Base-by-base conservation (phyloP, 2,113 vertebrate species). In the Macrotis lagotis region DNA sequence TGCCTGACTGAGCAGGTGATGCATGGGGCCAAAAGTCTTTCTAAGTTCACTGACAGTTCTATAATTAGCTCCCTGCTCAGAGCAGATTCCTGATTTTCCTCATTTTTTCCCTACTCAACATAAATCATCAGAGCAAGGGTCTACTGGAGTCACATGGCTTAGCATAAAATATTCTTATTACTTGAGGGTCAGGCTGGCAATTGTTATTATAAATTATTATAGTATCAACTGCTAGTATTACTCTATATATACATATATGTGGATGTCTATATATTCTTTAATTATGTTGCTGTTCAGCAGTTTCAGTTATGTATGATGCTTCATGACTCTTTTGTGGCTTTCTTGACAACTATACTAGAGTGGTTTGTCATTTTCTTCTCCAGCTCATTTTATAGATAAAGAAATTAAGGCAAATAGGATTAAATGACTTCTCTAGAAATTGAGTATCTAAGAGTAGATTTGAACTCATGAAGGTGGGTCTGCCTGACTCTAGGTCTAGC, bases 41-140 rank as follows among this genome's bases (percentile, higher is more conserved):
- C 94, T 94, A 83, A 0, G 95, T 93, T 93, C 89, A 0, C 91
- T 51, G 91, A 96, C 83, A 94, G 90, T 0, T 96, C 97, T 50
- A n/a, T 98, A 97, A 97, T 97, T 90, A 93, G 93, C 25, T 91
- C 28, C 93, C 96, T 31, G 22, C 89, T 95, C 25, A 49, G 93
- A 74, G 66, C 66, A n/a, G 66, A 2, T 0, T 5, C 48, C 26
- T 89, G 28, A 94, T 90, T 91, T 93, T 48, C 10, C 66, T 96
- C 92, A 94, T 96, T 25, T 0, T 0, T 95, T 92, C 83, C 50
- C 96, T 92, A 37, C 90, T 93, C 91, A 48, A 0, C 26, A 0
- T 16, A 25, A 37, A 1, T 9, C 19, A 48, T 90, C 93, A 50
- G 66, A 0, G 4, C 0, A 0, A 52, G 50, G 90, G 91, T 47